Evolutionary conservation across 2,888 invertebrate genomes (phyloP).

Genomic region (Teleogryllus oceanicus): DNA sequence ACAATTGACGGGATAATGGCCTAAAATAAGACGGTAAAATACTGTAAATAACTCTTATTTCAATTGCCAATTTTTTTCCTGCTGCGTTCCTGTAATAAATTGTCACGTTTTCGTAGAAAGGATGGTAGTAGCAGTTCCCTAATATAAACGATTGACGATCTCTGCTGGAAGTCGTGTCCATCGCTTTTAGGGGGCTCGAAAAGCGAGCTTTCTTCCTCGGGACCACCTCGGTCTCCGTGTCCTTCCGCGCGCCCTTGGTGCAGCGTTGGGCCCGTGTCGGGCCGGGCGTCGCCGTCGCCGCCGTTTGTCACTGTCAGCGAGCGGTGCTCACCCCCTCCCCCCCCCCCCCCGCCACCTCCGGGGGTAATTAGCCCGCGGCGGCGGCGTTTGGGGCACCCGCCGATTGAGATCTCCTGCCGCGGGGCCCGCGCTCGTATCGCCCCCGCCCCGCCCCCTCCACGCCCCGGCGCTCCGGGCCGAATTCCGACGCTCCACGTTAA

Average conservation of each 20-base stretch:
- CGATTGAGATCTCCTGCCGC: not conserved
- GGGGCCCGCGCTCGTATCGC: not conserved
- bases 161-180: no score
- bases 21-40: no score
- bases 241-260: not conserved
- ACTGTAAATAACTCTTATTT: no score
- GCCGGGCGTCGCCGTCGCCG: not conserved
- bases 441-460: not conserved
- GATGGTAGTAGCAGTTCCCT: no score
- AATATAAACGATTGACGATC: no score
- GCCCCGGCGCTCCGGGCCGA: not conserved
- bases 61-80: no score
- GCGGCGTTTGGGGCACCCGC: not conserved
- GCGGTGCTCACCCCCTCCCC: not conserved
- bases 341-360: not conserved
- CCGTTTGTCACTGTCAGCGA: conserved; percentile 9
- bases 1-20: no score
- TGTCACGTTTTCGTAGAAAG: no score
- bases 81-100: no score
- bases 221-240: not conserved
- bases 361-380: conserved; percentile 4
- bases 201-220: no score
- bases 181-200: no score
- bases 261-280: not conserved
- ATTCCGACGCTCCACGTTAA: no score